Percentiles rank a stretch among this genome's conserved stretches.
These are phyloP conservation scores for Sorex maritimensis DNA, from an alignment of 2,797 vertebrate genomes.

Conservation along the genomic window DNA sequence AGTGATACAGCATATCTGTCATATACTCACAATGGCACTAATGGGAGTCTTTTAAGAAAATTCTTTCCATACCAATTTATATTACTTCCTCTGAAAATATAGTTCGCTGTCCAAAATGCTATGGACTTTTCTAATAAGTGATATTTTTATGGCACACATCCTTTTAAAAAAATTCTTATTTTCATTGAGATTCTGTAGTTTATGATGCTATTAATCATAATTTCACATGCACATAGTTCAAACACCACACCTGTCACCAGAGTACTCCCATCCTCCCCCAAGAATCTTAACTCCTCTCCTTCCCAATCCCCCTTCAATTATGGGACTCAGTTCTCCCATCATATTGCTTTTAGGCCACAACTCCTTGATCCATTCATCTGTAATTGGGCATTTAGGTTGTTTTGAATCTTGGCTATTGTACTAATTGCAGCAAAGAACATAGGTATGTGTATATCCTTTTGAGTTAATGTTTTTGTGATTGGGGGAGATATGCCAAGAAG, in stretches of 20 bases:
- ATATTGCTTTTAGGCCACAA: too few relatives aligned
- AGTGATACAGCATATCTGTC: not conserved
- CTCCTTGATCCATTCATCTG: too few relatives aligned
- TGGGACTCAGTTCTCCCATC: too few relatives aligned
- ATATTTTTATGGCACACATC: slow-evolving; percentile 1
- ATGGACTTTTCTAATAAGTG: not conserved
- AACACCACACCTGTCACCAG: too few relatives aligned
- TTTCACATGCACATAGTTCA: too few relatives aligned
- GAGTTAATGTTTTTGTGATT: not conserved
- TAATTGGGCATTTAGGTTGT: too few relatives aligned
- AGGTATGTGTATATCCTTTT: not conserved
- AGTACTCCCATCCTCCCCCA: too few relatives aligned
- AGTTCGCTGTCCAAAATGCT: slow-evolving; percentile 27
- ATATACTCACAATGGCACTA: not conserved
- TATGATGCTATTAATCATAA: too few relatives aligned
- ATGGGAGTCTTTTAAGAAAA: slow-evolving; percentile 5
- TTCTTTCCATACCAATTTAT: slow-evolving; percentile 6
- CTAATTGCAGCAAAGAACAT: not conserved
- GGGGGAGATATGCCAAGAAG: not conserved
- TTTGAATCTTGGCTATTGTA: too few relatives aligned
- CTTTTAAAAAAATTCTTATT: not conserved
- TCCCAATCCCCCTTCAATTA: too few relatives aligned
- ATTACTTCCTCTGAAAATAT: slow-evolving; percentile 42
- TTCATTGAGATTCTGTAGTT: too few relatives aligned
- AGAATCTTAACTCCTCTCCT: too few relatives aligned